A percentile compares a stretch with the other conserved stretches of the same genome.
Conservation (phyloP, 2,888 invertebrate species). For the Sphaeridia pumilis region DNA sequence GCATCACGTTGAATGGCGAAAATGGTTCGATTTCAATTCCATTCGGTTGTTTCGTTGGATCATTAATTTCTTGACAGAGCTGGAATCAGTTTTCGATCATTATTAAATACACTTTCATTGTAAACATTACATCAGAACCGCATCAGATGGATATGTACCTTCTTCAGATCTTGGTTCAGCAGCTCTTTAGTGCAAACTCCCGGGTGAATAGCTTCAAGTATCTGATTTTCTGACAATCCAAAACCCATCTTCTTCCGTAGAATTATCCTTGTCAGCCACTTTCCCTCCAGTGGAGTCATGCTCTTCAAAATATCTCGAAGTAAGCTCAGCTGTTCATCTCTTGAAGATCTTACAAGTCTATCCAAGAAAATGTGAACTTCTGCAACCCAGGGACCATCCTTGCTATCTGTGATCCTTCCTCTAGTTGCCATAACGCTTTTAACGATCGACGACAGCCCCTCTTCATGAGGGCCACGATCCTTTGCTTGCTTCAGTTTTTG, state of each 20-base stretch:
- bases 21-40: constrained; percentile 18
- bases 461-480: no score
- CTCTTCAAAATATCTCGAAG: constrained; percentile 18
- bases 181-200: constrained; percentile 19
- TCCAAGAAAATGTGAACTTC: constrained; percentile 28
- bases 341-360: constrained; percentile 14
- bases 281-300: constrained; percentile 27
- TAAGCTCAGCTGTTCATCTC: constrained; percentile 19
- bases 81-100: constrained; percentile 3
- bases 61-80: constrained; percentile 30
- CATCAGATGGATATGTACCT: constrained; percentile 6
- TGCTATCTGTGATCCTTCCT: constrained; percentile 3
- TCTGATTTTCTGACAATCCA: constrained; percentile 16
- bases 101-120: neutral
- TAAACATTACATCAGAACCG: neutral
- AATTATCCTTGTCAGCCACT: constrained; percentile 31
- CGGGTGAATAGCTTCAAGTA: constrained; percentile 25
- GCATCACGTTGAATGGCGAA: constrained; percentile 25
- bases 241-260: constrained; percentile 22
- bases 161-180: constrained; percentile 22
- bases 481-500: no score
- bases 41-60: constrained; percentile 13
- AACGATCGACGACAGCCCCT: constrained; percentile 21
- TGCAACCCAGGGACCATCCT: neutral
- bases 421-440: constrained; percentile 14